Conservation (phyloP, 23 tunicate species). For the Corella eumyota region DNA sequence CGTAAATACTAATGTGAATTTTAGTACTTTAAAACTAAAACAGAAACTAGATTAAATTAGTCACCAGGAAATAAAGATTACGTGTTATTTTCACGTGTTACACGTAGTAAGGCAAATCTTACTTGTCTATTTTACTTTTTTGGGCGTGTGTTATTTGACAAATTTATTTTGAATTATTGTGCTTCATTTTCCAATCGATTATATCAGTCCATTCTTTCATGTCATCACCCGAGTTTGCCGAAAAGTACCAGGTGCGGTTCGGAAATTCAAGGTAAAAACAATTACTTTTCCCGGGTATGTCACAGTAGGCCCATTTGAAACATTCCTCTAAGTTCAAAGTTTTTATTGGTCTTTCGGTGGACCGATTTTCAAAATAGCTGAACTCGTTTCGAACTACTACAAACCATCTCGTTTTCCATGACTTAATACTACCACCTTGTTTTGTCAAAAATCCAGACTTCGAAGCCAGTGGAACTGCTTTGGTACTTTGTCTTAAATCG, state of each 20-base stretch:
- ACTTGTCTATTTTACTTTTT: no score
- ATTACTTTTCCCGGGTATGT: constrained; percentile 28
- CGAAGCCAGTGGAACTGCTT: constrained; percentile 55
- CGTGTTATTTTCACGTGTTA: no score
- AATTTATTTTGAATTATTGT: no score
- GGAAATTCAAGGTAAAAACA: constrained; percentile 57
- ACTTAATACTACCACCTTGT: constrained; percentile 51
- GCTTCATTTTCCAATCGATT: constrained; percentile 44
- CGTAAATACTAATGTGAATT: no score
- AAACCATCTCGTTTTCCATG: constrained; percentile 92
- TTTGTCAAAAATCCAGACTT: constrained; percentile 64
- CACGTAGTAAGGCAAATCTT: no score
- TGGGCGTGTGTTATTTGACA: no score
- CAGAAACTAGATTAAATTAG: no score
- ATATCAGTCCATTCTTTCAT: constrained; percentile 47
- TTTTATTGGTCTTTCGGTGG: constrained; percentile 41
- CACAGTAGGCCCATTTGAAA: constrained; percentile 10
- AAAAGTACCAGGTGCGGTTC: constrained; percentile 43
- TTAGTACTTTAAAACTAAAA: no score
- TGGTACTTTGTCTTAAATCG: constrained; percentile 14
- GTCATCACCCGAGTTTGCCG: constrained; percentile 34
- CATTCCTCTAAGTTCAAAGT: constrained; percentile 62
- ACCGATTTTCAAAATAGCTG: constrained; percentile 53
- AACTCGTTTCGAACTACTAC: constrained; percentile 68
- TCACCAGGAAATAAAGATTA: no score